Base-by-base conservation (phyloP, 2,113 vertebrate species). In the zebrafish (Danio rerio) region DNA sequence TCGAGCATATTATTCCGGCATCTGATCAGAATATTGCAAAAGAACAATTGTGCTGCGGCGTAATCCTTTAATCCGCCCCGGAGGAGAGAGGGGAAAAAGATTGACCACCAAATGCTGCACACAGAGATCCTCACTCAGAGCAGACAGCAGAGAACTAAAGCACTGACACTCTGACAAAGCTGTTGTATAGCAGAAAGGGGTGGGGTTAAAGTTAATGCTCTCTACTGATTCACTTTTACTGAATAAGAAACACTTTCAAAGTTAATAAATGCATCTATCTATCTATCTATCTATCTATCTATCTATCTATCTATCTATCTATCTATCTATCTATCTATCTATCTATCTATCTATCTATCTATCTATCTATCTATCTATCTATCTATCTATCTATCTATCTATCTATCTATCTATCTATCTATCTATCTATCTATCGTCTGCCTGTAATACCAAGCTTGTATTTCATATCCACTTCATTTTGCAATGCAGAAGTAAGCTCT, bases 41-140 rank as follows among this genome's bases (percentile, higher is more conserved):
- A 49, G 21, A 71, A 50, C 16, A 81, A 76, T 59, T 74, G 9
- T 59, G 47, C 52, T 43, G 83, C 16, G 15, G 18, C 43, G 63
- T 84, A 84, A 84, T 81, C 78, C 83, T 56, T 69, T 81, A 84
- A 59, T 81, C 78, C 83, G 11, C 9, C 40, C 31, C 31, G 3
- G 31, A 20, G 10, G 55, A 84, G 13, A 47, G 63, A 42, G 73
- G 72, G 74, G 16, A 21, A 71, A 65, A 71, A 74, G 78, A 78
- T 43, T 61, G 21, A 76, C 31, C 83, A 16, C 10, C 45, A 71
- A 82, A 13, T 61, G 58, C 87, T 72, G 84, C 8, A 53, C 69
- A 68, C 77, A 7, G 76, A 74, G 83, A 87, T 90, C 90, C 92
- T 90, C 87, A 90, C 91, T 85, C 87, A 31, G 84, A 83, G 81